Evolutionary conservation across 1,140 invertebrate species (phyloP), one percentile per base, ranked within the genome.

Genomic region (Trichomalopsis sarcophagae): DNA sequence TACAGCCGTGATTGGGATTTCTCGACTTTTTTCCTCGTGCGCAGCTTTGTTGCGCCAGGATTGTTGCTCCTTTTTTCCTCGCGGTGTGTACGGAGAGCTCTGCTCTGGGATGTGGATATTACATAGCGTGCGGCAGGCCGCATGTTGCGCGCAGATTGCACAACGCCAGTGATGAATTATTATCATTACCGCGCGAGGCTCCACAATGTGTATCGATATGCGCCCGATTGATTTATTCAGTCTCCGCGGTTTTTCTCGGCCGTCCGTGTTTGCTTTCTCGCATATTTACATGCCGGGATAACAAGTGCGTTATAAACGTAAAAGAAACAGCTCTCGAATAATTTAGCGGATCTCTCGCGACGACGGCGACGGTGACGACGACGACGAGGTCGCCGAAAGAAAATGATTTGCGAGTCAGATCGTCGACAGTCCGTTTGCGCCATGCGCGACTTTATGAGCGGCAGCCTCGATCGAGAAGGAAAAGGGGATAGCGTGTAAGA

Each of bases 161-260:
- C 73, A 75, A 75, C 47, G 33, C 2, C 10, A 21, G 14, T 75
- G 73, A 75, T 75, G 73, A 75, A 75, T 75, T 75, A 75, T 75
- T 75, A 44, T 75, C 36, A 44, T 75, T 75, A 44, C 17, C 36
- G 10, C 13, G 30, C 36, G 73, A 33, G 73, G 69, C 69, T 73
- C 2, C 30, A 30, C 7, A n/a, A 9, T 3, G 66, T 69, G 7
- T 73, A 73, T 36, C 27, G 30, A 73, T 73, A 14, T 17, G 13
- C 69, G 21, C 21, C 9, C 71, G 10, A 77, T 77, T 77, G 47
- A 77, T 77, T 77, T 50, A 77, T 33, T 50, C 75, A 77, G 27
- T 23, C 47, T 50, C 13, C 21, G 21, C 55, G 17, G 55, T 14
- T 50, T 50, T 50, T 50, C 47, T 4, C 13, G 10, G 13, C 47